phyloP scores from a whole-genome alignment of 2,113 vertebrate species.

The Sander vitreus region DNA sequence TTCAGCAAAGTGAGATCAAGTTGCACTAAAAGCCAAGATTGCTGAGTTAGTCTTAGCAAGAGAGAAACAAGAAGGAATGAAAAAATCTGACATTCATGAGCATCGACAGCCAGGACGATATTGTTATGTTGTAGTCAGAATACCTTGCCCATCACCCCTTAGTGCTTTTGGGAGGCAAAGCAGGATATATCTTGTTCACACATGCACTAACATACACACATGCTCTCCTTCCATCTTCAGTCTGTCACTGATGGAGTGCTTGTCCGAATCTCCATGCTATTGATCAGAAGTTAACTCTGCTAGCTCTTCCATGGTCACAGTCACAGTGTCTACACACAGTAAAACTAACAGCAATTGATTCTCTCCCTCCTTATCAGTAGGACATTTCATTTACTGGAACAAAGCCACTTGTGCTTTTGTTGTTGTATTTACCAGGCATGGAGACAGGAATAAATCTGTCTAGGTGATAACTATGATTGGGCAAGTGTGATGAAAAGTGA shows the following conservation, averaged over 20 bases:
- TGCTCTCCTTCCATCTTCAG: background rate
- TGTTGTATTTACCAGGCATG: conserved; percentile 48
- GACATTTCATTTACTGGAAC: conserved; percentile 71
- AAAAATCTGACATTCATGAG: background rate
- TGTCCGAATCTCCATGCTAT: conserved; percentile 58
- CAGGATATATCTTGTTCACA: conserved; percentile 30
- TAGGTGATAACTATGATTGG: conserved; percentile 45
- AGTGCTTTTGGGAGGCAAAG: conserved; percentile 14
- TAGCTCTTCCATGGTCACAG: conserved; percentile 51
- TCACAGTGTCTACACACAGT: conserved; percentile 57
- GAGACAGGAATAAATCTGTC: conserved; percentile 56
- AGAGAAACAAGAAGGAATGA: background rate
- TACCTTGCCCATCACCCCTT: background rate
- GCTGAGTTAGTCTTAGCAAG: background rate
- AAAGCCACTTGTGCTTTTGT: conserved; percentile 67
- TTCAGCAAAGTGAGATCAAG: conserved; percentile 38
- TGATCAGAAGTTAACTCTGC: conserved; percentile 58
- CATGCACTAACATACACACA: conserved; percentile 16
- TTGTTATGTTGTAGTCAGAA: conserved; percentile 18
- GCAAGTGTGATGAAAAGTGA: conserved; percentile 38
- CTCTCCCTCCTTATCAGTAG: conserved; percentile 42
- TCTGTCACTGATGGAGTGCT: conserved; percentile 51
- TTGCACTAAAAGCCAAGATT: conserved; percentile 11
- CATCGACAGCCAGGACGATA: background rate
- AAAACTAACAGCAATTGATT: conserved; percentile 68